A percentile compares a stretch with the other conserved stretches of the same genome.
Conservation (phyloP, 2,888 invertebrate species). For the Athalia circularis region DNA sequence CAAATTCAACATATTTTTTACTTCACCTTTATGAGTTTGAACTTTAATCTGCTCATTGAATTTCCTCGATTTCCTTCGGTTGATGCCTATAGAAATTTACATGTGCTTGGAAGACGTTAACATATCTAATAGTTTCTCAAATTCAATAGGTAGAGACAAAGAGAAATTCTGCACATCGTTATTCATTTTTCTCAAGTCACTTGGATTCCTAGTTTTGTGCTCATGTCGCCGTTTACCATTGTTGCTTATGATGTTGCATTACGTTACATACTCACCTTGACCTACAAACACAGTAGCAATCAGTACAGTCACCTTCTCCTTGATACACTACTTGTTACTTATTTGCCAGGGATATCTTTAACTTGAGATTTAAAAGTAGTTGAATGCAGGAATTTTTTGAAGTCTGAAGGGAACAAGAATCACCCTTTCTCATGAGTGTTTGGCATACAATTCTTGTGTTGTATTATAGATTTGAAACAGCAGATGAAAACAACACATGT, state of each 20-base stretch:
- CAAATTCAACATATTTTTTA: too few species aligned
- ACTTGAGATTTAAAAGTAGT: background rate
- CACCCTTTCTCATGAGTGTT: too few species aligned
- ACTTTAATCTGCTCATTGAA: too few species aligned
- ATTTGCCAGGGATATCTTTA: background rate
- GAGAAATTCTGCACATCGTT: background rate
- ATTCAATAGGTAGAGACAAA: too few species aligned
- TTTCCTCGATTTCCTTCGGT: too few species aligned
- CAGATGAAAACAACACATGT: too few species aligned
- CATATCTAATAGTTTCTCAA: too few species aligned
- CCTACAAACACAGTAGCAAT: slow-evolving; percentile 35
- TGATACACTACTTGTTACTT: slow-evolving; percentile 16
- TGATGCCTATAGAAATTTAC: too few species aligned
- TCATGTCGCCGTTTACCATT: background rate
- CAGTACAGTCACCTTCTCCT: slow-evolving; percentile 36
- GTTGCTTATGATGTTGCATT: slow-evolving; percentile 17
- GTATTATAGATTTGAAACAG: too few species aligned
- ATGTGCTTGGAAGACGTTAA: too few species aligned
- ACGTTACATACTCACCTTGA: slow-evolving; percentile 43
- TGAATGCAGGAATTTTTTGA: background rate
- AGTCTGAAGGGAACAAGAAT: background rate
- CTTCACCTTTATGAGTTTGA: too few species aligned
- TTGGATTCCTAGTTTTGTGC: background rate
- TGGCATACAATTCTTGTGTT: too few species aligned
- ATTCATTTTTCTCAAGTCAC: background rate